Base-by-base conservation (phyloP, 2,113 vertebrate genomes). In the Entosphenus tridentatus region DNA sequence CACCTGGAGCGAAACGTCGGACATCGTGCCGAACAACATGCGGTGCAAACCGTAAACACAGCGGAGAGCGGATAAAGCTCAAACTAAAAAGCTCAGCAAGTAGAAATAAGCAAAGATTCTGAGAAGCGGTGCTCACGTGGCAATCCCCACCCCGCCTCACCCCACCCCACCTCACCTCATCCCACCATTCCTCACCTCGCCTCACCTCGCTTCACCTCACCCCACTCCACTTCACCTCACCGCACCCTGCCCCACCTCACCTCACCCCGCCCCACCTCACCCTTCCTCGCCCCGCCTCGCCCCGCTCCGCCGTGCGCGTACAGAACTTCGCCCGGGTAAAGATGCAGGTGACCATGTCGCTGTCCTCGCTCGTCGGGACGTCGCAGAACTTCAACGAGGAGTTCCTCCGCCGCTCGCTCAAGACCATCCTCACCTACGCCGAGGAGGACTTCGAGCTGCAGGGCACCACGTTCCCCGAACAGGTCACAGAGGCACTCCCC, bases 311-410 rank as follows among this genome's bases (percentile, higher is more conserved):
- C n/a, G 4, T 12, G 57, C 55, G 12, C 39, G 13, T 39, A 1
- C 77, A 92, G 88, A 92, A 89, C 78, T 92, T 92, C 71, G 88
- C 88, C 3, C 83, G 88, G 11, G 88, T 92, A 70, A 92, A 92
- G 82, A 89, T 92, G 88, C 88, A 90, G 71, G 87, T 90, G 67
- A 92, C 88, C 58, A 90, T 92, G 87, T 92, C 88, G 0, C 79
- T 92, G 56, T 92, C 88, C 0, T 89, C 86, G 0, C 79, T 92
- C 57, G 88, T 92, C 75, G 88, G 88, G 67, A 89, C 80, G 0
- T 83, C 85, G 0, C 85, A 85, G 76, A 87, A 79, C 75, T 87
- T 90, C 71, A 89, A 86, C 0, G 88, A 90, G 69, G 88, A 89
- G 11, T 84, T 88, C 75, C 78, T 92, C 70, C 82, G 88, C 1